Evolutionary conservation across 1,140 invertebrate genomes (phyloP), one percentile per base, ranked within the genome.

Genomic region (Anastrepha ludens): DNA sequence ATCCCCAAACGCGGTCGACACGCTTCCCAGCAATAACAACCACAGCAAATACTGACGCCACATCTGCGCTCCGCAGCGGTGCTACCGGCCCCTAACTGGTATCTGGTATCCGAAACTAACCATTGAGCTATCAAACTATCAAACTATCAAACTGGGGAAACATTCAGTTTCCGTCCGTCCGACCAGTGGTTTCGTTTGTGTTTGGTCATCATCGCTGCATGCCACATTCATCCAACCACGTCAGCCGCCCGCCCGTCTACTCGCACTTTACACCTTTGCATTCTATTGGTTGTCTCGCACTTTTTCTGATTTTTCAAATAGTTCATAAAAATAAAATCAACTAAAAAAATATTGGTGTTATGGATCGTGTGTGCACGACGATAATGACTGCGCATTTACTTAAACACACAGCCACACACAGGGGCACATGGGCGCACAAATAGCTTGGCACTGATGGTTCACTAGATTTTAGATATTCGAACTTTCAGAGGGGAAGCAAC

Each of bases 1-100:
- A 90, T 91, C 90, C 89, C 88, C 90, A 88, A 88, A 89, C n/a
- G 44, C 59, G 85, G 20, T 58, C 41, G 85, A 29, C 85, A 86
- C 85, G 85, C 85, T 86, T 60, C 59, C 15, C 47, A 55, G 13
- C 74, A 20, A 8, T 47, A 81, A 20, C 74, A 81, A 55, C 74
- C 44, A 29, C 41, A 41, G 47, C n/a, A 55, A 62, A 8, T 4
- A 62, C 60, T 17, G 55, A 17, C 44, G 74, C 50, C 74, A 41
- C 9, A 81, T 3, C 47, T 74, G 17, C 13, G 44, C n/a, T 44
- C 41, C 47, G 6, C 15, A 17, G 17, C 44, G 50, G 2, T n/a
- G 74, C 58, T 41, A 58, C 20, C n/a, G 44, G 29, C 11, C 13
- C 29, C 41, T 58, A 41, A 39, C 13, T n/a, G 39, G 0, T 29